Percentiles rank a stretch among this genome's conserved stretches.
phyloP scores from a whole-genome alignment of 2,888 invertebrate species.

The Metallyticus violacea region DNA sequence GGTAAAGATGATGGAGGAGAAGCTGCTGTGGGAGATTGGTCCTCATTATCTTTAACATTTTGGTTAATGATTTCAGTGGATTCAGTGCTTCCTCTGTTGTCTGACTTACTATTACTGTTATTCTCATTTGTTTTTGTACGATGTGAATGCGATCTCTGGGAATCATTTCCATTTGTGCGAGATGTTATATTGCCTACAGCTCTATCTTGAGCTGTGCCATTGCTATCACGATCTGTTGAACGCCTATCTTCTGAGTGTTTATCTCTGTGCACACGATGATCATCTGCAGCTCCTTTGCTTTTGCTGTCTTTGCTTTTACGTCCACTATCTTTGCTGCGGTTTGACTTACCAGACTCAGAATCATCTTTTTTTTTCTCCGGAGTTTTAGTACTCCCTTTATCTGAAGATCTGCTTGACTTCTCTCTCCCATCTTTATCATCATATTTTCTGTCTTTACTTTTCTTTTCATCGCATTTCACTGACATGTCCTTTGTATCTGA shows the following conservation, averaged over 20 bases:
- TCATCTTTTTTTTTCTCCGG: constrained; percentile 32
- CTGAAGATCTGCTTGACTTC: not conserved
- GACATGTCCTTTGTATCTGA: constrained; percentile 23
- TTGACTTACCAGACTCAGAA: constrained; percentile 30
- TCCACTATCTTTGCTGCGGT: not conserved
- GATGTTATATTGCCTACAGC: constrained; percentile 9
- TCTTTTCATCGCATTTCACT: constrained; percentile 49
- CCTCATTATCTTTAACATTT: constrained; percentile 22
- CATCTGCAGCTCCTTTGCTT: constrained; percentile 55
- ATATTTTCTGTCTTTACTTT: constrained; percentile 52
- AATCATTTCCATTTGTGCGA: constrained; percentile 4
- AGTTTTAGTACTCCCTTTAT: constrained; percentile 26
- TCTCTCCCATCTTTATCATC: constrained; percentile 37
- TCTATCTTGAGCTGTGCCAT: constrained; percentile 46
- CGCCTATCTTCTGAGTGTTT: constrained; percentile 63
- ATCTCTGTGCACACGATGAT: constrained; percentile 66
- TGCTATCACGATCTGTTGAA: constrained; percentile 77
- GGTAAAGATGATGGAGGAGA: constrained; percentile 36
- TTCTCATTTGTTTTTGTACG: not conserved
- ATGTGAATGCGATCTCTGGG: constrained; percentile 3
- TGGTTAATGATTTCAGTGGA: not conserved
- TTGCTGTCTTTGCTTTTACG: constrained; percentile 16
- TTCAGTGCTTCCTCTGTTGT: constrained; percentile 7
- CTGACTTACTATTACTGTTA: constrained; percentile 2
- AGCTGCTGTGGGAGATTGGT: not conserved